Base-by-base conservation (phyloP, 2,797 vertebrate species). In the Sarcophilus harrisii region DNA sequence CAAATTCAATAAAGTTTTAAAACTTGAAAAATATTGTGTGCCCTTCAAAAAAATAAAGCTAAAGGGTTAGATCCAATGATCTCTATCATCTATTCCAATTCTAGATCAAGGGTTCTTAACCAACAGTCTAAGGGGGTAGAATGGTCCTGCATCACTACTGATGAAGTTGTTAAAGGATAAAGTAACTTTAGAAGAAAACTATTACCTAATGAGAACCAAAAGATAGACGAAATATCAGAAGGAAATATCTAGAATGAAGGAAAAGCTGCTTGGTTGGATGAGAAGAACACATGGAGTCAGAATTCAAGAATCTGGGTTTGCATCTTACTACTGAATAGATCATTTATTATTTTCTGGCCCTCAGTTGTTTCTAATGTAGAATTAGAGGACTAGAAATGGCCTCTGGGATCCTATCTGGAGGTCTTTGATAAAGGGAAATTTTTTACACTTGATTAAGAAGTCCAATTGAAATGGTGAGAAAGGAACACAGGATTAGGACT, bases 1-100 rank as follows among this genome's bases (percentile, higher is more conserved):
- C 96, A 96, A 98, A 97, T 97, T 98, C 97, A 98, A 98, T 98
- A 98, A 98, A 98, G 96, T 97, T 96, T 96, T 96, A 96, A 94
- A 97, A 97, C 97, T 97, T 95, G 94, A 98, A 98, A 97, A 98
- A 95, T 96, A 95, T 58, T 95, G 97, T 97, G 97, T 98, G 98
- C 97, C 98, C 96, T 98, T 96, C 95, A 96, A 92, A 97, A 97
- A 55, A 55, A 55, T 55, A 55, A 55, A 55, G 54, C 10, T 55
- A 55, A 10, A 11, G 54, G n/a, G 2, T 81, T 87, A 49, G 73
- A 27, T 38, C 11, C 27, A 18, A 87, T 49, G 38, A 27, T 45
- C 73, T 87, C 38, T 27, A 87, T 21, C 45, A 87, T 87, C 2
- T 30, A 27, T 24, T 27, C 73, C 27, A 27, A 73, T 49, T 45